Evolutionary conservation across 2,113 vertebrate species (phyloP).

Genomic region (Oreotragus oreotragus): DNA sequence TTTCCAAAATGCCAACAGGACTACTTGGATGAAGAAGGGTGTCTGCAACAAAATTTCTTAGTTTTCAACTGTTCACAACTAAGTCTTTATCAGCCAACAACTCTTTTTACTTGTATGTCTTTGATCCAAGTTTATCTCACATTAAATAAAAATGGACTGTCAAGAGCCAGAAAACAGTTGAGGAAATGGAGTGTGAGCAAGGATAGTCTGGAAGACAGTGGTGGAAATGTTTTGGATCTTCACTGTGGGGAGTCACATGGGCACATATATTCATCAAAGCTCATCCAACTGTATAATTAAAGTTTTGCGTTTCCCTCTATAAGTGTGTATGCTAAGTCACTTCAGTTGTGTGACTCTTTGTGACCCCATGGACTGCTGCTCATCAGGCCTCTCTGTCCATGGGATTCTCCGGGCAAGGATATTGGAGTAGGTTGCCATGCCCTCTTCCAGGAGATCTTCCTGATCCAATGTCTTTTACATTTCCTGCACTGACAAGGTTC

Average conservation of each 20-base stretch:
- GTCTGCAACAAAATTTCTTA: background rate
- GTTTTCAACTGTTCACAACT: background rate
- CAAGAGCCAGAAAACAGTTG: background rate
- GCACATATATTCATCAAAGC: background rate
- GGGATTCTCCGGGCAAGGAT: background rate
- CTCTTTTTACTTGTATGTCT: background rate
- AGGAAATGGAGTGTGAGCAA: background rate
- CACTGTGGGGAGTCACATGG: background rate
- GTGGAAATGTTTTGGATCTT: background rate
- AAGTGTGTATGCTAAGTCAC: background rate
- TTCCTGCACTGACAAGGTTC: background rate
- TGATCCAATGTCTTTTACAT: background rate
- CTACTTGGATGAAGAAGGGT: background rate
- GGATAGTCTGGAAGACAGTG: background rate
- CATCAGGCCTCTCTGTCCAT: background rate
- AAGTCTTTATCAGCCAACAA: background rate
- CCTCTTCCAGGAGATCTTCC: background rate
- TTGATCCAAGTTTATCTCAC: background rate
- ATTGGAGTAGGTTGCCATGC: background rate
- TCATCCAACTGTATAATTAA: background rate
- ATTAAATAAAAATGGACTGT: background rate
- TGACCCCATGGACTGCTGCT: background rate
- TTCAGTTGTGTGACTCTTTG: background rate
- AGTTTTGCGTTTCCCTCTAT: background rate
- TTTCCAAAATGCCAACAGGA: background rate